Percentiles rank a stretch among this genome's conserved stretches.
Evolutionary conservation across 2,113 vertebrate genomes (phyloP).

Genomic region (Thymallus thymallus): DNA sequence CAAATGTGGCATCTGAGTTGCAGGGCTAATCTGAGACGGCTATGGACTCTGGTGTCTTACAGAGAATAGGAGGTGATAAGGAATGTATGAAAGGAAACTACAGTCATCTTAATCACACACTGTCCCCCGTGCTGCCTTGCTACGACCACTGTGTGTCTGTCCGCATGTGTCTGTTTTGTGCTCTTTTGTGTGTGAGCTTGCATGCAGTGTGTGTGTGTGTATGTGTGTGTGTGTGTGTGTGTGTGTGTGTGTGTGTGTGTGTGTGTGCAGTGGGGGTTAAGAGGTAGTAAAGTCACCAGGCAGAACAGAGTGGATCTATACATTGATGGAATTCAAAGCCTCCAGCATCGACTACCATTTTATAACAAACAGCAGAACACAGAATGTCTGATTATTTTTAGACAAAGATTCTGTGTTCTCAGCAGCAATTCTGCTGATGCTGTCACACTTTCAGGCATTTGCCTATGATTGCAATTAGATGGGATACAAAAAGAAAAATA

Average conservation of each 20-base stretch:
- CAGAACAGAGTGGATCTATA: slow-evolving; percentile 99
- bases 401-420: slow-evolving; percentile 99
- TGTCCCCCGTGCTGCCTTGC: slow-evolving; percentile 38
- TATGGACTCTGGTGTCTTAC: slow-evolving; percentile 84
- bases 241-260: slow-evolving; percentile 41
- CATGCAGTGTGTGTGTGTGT: slow-evolving; percentile 33
- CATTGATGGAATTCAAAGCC: slow-evolving; percentile 99
- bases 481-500: slow-evolving; percentile 91
- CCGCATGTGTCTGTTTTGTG: not conserved
- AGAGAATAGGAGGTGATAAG: slow-evolving; percentile 87
- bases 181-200: slow-evolving; percentile 3
- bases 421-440: slow-evolving; percentile 99
- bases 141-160: slow-evolving; percentile 33
- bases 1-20: slow-evolving; percentile 91
- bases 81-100: slow-evolving; percentile 87
- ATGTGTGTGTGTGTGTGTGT: slow-evolving; percentile 46
- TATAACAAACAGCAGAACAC: slow-evolving; percentile 98
- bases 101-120: slow-evolving; percentile 92
- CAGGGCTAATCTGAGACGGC: slow-evolving; percentile 91
- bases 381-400: slow-evolving; percentile 99
- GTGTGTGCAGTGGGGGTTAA: slow-evolving; percentile 65
- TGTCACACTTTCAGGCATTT: slow-evolving; percentile 98
- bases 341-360: slow-evolving; percentile 99
- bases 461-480: slow-evolving; percentile 99
- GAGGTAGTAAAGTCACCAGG: slow-evolving; percentile 89